Evolutionary conservation across 2,797 vertebrate species (phyloP).

Genomic region (Semaprochilodus insignis): DNA sequence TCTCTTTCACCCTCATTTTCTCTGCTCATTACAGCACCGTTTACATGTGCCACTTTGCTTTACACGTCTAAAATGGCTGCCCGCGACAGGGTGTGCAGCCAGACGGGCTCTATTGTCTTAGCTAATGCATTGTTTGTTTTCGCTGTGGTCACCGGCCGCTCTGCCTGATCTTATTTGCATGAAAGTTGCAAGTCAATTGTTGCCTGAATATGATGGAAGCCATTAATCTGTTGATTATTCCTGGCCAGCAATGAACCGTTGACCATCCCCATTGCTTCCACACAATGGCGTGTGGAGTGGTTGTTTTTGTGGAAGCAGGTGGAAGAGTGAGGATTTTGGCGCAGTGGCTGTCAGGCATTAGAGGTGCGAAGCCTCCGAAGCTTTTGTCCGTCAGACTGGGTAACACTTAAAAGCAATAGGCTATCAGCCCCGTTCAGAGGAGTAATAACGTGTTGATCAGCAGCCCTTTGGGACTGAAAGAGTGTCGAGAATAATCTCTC

Average conservation of each 20-base stretch:
- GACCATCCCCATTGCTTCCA: constrained; percentile 24
- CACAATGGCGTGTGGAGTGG: constrained; percentile 31
- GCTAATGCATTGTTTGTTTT: constrained; percentile 36
- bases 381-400: constrained; percentile 35
- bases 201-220: constrained; percentile 22
- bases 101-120: constrained; percentile 29
- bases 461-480: constrained; percentile 5
- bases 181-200: constrained; percentile 39
- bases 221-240: constrained; percentile 56
- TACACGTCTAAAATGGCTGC: constrained; percentile 18
- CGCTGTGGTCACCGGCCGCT: constrained; percentile 42
- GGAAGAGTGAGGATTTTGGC: constrained; percentile 16
- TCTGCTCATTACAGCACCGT: background rate
- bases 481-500: constrained; percentile 10
- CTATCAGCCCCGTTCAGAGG: constrained; percentile 40
- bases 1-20: constrained; percentile 54
- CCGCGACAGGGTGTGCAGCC: background rate
- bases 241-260: constrained; percentile 25
- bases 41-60: background rate
- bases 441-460: constrained; percentile 41
- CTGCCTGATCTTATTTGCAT: constrained; percentile 49
- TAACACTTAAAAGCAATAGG: constrained; percentile 16
- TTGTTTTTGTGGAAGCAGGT: constrained; percentile 23
- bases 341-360: constrained; percentile 31
- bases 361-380: constrained; percentile 20